Conservation (phyloP, 2,797 vertebrate genomes). For the Eupleurogrammus muticus region DNA sequence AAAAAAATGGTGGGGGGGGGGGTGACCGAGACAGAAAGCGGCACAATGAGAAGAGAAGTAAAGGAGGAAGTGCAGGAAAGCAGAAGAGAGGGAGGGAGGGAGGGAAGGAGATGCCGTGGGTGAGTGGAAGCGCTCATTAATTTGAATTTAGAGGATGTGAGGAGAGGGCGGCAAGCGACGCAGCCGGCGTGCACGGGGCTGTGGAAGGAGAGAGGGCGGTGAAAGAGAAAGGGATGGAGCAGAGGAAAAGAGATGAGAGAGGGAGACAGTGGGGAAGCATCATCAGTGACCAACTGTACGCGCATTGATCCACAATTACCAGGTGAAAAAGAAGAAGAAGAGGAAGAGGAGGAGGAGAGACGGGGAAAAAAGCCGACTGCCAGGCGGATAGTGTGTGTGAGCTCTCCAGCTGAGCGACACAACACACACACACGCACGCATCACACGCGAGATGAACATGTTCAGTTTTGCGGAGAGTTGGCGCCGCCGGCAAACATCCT, state of each 20-base stretch:
- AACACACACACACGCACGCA: conserved; percentile 19
- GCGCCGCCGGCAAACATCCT: conserved; percentile 22
- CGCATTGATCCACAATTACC: conserved; percentile 22
- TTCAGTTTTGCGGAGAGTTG: conserved; percentile 42
- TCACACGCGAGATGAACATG: conserved; percentile 36
- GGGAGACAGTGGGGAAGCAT: conserved; percentile 32
- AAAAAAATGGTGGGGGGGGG: background rate
- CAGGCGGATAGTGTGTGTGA: conserved; percentile 34
- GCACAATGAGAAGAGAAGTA: background rate
- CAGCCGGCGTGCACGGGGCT: conserved; percentile 7
- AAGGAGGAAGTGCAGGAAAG: background rate
- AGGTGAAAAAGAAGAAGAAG: background rate
- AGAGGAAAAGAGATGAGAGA: conserved; percentile 32
- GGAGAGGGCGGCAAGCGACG: conserved; percentile 24
- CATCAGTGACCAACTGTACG: conserved; percentile 10
- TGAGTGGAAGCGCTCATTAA: conserved; percentile 66
- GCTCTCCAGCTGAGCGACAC: conserved; percentile 58
- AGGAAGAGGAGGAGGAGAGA: too few species aligned
- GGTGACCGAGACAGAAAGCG: conserved; percentile 1
- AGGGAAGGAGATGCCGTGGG: conserved; percentile 45
- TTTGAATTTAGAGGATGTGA: conserved; percentile 65
- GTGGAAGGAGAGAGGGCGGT: conserved; percentile 19
- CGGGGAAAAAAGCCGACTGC: too few species aligned
- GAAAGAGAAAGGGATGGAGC: conserved; percentile 6
- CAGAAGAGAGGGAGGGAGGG: conserved; percentile 23